Base-by-base conservation (phyloP, 1,140 invertebrate species). In the Rhopalosiphum padi region DNA sequence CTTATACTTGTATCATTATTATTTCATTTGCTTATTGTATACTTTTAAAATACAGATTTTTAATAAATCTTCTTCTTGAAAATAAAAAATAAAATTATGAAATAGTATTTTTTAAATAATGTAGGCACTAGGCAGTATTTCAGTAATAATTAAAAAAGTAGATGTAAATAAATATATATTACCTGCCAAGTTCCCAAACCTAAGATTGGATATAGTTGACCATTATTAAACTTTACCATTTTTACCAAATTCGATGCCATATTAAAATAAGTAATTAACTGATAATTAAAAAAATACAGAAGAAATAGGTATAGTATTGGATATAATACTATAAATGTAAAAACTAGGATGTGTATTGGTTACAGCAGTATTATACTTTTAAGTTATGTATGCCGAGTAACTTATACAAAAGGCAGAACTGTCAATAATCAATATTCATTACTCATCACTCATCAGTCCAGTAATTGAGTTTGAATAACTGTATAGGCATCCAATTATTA, bases 131-230 rank as follows among this genome's bases (percentile, higher is more conserved):
- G 9, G 6, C 6, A 46, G 6, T n/a, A n/a, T n/a, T n/a, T n/a
- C n/a, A n/a, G n/a, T 46, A 46, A 9, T 46, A 46, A 46, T 7
- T 46, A 46, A 46, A 46, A 9, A 46, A 9, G 9, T 7, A 11
- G 6, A 46, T 7, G 0, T 46, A 46, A 6, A 46, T 46, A 46
- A 46, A 46, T 86, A 95, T 95, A 96, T 41, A 37, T 89, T 95
- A 97, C 97, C 94, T 97, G 96, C 97, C 97, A 98, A 9, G 97
- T 98, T 43, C 98, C 97, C 11, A 98, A 95, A 25, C 97, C 98
- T 83, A 98, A 94, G 3, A 96, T 95, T 0, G 97, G 97, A 77
- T 97, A 96, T 89, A 96, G 95, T 82, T 95, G 94, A 53, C 97
- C 97, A 95, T 96, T 97, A 94, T 96, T 97, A 3, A 98, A 93